Evolutionary conservation across 2,113 vertebrate species (phyloP), one percentile per base, ranked within the genome.

Genomic region (Psephotus haematonotus): DNA sequence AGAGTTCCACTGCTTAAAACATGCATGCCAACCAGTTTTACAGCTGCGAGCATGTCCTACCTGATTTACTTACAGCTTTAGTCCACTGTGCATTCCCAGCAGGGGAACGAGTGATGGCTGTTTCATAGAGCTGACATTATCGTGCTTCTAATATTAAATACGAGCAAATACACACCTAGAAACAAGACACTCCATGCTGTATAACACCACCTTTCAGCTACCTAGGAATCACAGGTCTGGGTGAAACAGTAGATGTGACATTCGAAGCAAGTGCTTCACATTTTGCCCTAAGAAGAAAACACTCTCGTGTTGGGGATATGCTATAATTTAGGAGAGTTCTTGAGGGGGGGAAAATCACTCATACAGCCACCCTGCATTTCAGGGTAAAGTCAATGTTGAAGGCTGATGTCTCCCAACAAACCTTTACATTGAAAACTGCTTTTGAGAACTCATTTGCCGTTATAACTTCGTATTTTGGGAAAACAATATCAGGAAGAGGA

Each of bases 331-430:
- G n/a, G 28, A 47, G 33, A 78, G 70, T 39, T 35, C 17, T 18
- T 33, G 20, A 33, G 43, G 37, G 41, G 41, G 50, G 28, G 37
- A 46, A 25, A 37, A 41, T 7, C 53, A 12, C 49, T 41, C 20
- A 24, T 46, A 13, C 17, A 2, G 10, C 3, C 7, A 7, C 13
- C 12, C 19, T 11, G 7, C 7, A 5, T 4, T 10, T 29, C 39
- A 68, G 63, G 67, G 47, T 35, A 82, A 75, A 83, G 39, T 31
- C 41, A 44, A 0, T n/a, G 41, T 1, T 47, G 19, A 39, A 70
- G 43, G 35, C 31, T 7, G 9, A 76, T 57, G 44, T 14, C 33
- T 25, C 63, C n/a, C 25, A 62, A 25, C 14, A 80, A 82, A 25
- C 25, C 53, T 70, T 44, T 64, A 65, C 5, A 31, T 59, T 82